These are phyloP conservation scores for Pimpla rufipes DNA, from an alignment of 2,888 invertebrate genomes.

Conservation along the genomic window DNA sequence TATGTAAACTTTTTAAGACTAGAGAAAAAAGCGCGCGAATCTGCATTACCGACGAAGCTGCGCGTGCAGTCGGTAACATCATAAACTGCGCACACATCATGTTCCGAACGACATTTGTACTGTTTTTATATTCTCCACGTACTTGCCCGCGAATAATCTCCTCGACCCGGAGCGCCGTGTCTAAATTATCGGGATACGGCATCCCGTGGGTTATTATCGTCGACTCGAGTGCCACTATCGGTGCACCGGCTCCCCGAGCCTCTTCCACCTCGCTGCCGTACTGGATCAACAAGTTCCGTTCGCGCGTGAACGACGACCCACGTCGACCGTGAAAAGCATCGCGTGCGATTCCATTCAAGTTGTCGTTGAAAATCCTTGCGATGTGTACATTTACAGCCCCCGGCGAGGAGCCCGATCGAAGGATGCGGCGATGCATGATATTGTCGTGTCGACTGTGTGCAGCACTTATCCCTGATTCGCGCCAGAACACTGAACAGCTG, in stretches of 20 bases:
- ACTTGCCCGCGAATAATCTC: slow-evolving; percentile 90
- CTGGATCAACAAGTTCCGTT: slow-evolving; percentile 37
- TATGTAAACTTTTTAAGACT: too few species aligned
- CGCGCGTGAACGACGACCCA: slow-evolving; percentile 24
- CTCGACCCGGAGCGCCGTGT: slow-evolving; percentile 94
- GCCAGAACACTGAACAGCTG: slow-evolving; percentile 1
- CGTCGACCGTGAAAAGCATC: slow-evolving; percentile 17
- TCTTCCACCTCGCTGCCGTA: slow-evolving; percentile 88
- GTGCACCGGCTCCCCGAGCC: slow-evolving; percentile 88
- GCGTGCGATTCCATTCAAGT: neutral
- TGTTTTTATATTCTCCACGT: too few species aligned
- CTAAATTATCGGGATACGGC: slow-evolving; percentile 96
- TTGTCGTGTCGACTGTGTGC: neutral
- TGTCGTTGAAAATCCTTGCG: slow-evolving; percentile 8
- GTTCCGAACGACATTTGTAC: too few species aligned
- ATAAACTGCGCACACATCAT: neutral
- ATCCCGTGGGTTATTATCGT: slow-evolving; percentile 99
- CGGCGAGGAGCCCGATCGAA: slow-evolving; percentile 7
- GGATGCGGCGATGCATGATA: slow-evolving; percentile 41
- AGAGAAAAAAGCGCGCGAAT: neutral
- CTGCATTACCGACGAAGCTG: neutral
- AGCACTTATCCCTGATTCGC: neutral
- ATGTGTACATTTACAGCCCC: slow-evolving; percentile 11
- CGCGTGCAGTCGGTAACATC: slow-evolving; percentile 2
- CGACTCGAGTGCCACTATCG: slow-evolving; percentile 98